These are phyloP conservation scores for Steinernema scapterisci DNA, from an alignment of 2,888 invertebrate species.

Conservation along the genomic window DNA sequence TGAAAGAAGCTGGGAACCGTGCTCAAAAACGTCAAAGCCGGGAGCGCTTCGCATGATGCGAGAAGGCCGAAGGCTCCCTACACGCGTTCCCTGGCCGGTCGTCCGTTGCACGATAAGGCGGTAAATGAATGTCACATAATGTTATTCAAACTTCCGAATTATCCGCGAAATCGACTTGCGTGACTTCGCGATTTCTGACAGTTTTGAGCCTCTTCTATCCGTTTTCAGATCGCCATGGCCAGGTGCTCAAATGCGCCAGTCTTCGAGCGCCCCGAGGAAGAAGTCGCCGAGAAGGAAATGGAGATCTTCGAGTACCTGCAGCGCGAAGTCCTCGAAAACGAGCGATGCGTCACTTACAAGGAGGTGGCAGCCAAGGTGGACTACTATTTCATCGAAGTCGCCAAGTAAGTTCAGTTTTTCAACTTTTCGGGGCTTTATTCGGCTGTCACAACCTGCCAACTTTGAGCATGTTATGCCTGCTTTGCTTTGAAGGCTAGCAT, in stretches of 20 bases:
- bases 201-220: not conserved
- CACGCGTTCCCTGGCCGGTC: not conserved
- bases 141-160: not conserved
- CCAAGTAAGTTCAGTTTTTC: not conserved
- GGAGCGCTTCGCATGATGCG: too few species aligned
- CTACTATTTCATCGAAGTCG: slow-evolving; percentile 8
- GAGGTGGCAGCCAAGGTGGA: slow-evolving; percentile 17
- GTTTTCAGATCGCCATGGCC: not conserved
- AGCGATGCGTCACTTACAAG: slow-evolving; percentile 20
- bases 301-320: slow-evolving; percentile 9
- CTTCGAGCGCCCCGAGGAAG: not conserved
- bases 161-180: not conserved
- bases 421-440: too few species aligned
- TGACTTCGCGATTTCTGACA: not conserved
- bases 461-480: too few species aligned
- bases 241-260: not conserved
- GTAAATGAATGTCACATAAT: not conserved
- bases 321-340: slow-evolving; percentile 14
- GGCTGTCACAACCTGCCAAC: too few species aligned
- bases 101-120: not conserved
- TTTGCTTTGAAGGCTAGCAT: too few species aligned
- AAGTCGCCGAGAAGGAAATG: not conserved
- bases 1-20: not conserved
- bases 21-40: too few species aligned
- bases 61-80: not conserved